Evolutionary conservation across 2,113 vertebrate genomes (phyloP), one percentile per base, ranked within the genome.

Genomic region (Accipiter virgatus): DNA sequence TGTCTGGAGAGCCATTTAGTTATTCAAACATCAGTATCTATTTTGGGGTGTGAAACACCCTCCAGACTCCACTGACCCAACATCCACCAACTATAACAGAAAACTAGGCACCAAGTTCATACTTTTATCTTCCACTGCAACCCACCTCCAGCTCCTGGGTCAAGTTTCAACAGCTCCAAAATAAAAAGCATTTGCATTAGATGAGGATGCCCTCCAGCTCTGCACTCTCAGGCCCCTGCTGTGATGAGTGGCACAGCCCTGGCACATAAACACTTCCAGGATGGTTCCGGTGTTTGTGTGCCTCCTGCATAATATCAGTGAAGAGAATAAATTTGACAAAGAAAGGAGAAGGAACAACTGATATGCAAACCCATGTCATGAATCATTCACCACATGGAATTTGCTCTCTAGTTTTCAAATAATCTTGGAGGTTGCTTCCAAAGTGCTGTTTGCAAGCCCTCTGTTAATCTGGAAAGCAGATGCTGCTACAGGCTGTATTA

Each of bases 401-500:
- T 77, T 81, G 58, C 62, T 91, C 84, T 63, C 61, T 19, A 32
- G 19, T 79, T 96, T 80, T 70, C 62, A 90, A 75, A 85, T 77
- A 31, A 61, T 75, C 62, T 75, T 62, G 13, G 34, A 90, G 38
- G 70, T 59, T 78, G 65, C 58, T 84, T 89, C 72, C 52, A 32
- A 88, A 88, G 63, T 22, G 68, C 61, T 29, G 4, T 84, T 86
- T 87, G 61, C 78, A 79, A 94, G 71, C 42, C 23, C 65, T 43
- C 47, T 47, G 55, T 43, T 89, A 84, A 86, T 71, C 68, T 89
- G 81, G 75, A 47, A 86, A 93, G 91, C 93, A 93, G 93, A 94
- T 88, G 77, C 68, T 75, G 43, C 52, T 67, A 71, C 55, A 90
- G 71, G 48, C 50, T 55, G 22, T n/a, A 52, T 62, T 66, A 82